Percentiles rank a stretch among this genome's conserved stretches.
Evolutionary conservation across 2,797 vertebrate species (phyloP).

Genomic region (Urosaurus nigricauda): DNA sequence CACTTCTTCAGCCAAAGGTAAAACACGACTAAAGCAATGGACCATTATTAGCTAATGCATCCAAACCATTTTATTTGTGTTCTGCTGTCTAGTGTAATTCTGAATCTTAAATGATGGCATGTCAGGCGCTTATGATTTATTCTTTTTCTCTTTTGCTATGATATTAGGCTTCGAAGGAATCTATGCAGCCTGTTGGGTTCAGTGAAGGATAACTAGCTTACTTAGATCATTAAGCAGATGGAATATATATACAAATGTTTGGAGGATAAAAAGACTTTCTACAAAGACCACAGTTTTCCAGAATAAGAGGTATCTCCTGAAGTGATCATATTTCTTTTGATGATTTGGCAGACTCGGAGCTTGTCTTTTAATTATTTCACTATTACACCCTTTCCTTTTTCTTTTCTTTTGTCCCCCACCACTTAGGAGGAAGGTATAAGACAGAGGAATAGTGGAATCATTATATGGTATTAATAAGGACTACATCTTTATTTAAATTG

Average conservation of each 20-base stretch:
- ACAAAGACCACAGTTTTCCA: not conserved
- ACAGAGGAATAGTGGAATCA: no score
- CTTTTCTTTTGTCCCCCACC: not conserved
- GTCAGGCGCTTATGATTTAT: not conserved
- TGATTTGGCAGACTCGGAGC: not conserved
- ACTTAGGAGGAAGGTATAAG: no score
- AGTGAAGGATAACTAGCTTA: not conserved
- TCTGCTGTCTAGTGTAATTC: not conserved
- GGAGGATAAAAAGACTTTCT: not conserved
- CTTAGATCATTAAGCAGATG: constrained; percentile 4
- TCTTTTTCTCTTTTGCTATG: not conserved
- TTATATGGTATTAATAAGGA: not conserved
- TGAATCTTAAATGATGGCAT: not conserved
- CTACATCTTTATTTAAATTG: not conserved
- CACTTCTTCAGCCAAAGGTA: not conserved
- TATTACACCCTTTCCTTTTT: not conserved
- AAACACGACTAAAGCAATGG: not conserved
- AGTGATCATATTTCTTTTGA: not conserved
- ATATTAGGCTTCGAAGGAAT: not conserved
- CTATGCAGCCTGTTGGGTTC: not conserved
- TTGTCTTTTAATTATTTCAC: not conserved
- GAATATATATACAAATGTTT: not conserved
- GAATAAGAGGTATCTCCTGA: not conserved
- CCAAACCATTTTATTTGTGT: not conserved
- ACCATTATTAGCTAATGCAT: not conserved